Conservation (phyloP, 2,797 vertebrate genomes). For the Thripadectes ignobilis region DNA sequence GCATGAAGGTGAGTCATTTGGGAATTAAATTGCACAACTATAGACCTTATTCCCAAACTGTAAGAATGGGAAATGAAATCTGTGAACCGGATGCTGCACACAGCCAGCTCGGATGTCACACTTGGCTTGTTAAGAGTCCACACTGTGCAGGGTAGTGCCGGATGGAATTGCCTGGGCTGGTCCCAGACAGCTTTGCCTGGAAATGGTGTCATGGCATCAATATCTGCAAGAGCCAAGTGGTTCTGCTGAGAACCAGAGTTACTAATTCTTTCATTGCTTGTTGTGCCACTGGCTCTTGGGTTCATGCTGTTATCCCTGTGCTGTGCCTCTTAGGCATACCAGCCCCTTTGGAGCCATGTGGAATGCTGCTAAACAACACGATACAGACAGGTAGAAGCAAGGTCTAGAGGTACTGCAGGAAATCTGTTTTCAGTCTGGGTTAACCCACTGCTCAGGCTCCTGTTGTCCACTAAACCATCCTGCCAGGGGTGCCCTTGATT, state of each 20-base stretch:
- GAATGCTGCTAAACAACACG: not conserved
- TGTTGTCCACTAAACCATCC: not conserved
- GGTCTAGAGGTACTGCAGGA: not conserved
- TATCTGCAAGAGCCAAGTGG: not conserved
- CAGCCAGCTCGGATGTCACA: conserved; percentile 4
- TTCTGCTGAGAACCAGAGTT: not conserved
- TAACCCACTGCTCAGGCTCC: not conserved
- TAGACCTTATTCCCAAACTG: not conserved
- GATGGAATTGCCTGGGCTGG: conserved; percentile 13
- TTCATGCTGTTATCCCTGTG: not conserved
- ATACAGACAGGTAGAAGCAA: not conserved
- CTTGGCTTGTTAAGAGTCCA: not conserved
- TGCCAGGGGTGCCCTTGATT: not conserved
- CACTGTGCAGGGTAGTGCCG: not conserved
- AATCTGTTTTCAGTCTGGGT: not conserved
- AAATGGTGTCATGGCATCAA: not conserved
- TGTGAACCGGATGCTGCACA: not conserved
- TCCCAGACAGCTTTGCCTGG: not conserved
- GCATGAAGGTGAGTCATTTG: not conserved
- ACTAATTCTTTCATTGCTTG: not conserved
- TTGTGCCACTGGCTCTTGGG: not conserved
- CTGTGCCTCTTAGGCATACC: not conserved
- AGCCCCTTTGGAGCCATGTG: not conserved
- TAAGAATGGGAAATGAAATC: conserved; percentile 35
- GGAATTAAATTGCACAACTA: not conserved